These are phyloP conservation scores for Germaria angustata DNA, from an alignment of 2,888 invertebrate species.

Conservation along the genomic window DNA sequence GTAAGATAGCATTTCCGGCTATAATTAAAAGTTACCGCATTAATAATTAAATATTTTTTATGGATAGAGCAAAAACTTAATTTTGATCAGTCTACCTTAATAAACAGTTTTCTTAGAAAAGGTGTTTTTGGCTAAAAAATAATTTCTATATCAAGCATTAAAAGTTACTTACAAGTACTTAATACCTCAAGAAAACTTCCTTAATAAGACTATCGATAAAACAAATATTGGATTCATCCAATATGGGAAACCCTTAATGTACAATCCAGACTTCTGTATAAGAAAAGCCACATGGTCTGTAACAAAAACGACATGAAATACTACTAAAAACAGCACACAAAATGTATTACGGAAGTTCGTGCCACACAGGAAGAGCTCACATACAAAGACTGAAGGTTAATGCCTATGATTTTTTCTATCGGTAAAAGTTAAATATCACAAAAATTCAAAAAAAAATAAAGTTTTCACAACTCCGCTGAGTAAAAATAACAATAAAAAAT, in stretches of 20 bases:
- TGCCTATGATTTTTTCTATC: conserved; percentile 7
- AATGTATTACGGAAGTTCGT: conserved; percentile 45
- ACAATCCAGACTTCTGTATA: background rate
- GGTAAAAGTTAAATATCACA: background rate
- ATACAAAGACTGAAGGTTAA: conserved; percentile 51
- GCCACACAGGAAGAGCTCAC: conserved; percentile 45
- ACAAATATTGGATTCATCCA: no score
- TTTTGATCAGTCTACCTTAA: no score
- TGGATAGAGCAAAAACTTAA: no score
- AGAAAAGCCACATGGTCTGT: background rate
- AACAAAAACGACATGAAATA: background rate
- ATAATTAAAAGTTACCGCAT: no score
- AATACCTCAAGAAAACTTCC: no score
- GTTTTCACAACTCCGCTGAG: conserved; percentile 36
- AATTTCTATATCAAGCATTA: no score
- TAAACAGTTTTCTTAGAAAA: no score
- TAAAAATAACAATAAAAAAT: conserved; percentile 20
- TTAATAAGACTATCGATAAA: no score
- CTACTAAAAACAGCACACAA: background rate
- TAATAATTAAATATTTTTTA: no score
- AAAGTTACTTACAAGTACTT: no score
- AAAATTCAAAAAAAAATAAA: conserved; percentile 4
- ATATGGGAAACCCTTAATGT: background rate
- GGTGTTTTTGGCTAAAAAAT: no score
- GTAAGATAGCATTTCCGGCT: no score